These are phyloP conservation scores for Notolepis coatsorum DNA, from an alignment of 2,797 vertebrate genomes.

Conservation along the genomic window DNA sequence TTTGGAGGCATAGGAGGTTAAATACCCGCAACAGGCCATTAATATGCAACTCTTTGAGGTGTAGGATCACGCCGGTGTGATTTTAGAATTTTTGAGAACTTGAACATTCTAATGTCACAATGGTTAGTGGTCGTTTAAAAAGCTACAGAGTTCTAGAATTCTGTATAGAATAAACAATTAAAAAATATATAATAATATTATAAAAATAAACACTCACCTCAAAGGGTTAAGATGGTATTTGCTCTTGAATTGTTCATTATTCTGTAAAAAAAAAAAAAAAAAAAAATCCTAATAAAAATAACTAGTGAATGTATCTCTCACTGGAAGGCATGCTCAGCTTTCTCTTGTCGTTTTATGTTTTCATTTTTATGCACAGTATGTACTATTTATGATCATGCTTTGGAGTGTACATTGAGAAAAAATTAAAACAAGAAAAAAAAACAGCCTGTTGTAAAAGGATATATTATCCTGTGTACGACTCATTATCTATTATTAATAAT, in stretches of 20 bases:
- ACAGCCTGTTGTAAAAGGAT: conserved; percentile 76
- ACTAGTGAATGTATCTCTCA: conserved; percentile 80
- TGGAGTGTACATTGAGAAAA: conserved; percentile 74
- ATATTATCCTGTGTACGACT: conserved; percentile 81
- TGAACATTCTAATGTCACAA: too few relatives aligned
- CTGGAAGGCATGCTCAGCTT: conserved; percentile 80
- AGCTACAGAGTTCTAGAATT: too few relatives aligned
- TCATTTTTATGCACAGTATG: conserved; percentile 72
- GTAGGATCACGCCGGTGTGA: too few relatives aligned
- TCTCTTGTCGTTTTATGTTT: conserved; percentile 70
- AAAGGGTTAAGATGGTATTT: conserved; percentile 36
- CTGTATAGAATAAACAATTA: too few relatives aligned
- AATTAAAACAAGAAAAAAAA: too few relatives aligned
- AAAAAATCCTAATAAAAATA: too few relatives aligned
- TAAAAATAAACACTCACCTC: conserved; percentile 37
- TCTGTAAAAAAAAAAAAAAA: conserved; percentile 29
- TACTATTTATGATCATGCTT: conserved; percentile 78
- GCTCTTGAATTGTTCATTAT: conserved; percentile 53
- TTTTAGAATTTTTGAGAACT: too few relatives aligned
- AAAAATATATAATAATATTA: not conserved
- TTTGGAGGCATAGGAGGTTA: not conserved
- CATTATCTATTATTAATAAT: conserved; percentile 70
- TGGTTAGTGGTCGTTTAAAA: too few relatives aligned
- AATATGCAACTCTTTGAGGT: too few relatives aligned
- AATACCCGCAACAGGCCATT: too few relatives aligned